Conservation (phyloP, 2,888 invertebrate genomes). For the Sarcophaga variegata region DNA sequence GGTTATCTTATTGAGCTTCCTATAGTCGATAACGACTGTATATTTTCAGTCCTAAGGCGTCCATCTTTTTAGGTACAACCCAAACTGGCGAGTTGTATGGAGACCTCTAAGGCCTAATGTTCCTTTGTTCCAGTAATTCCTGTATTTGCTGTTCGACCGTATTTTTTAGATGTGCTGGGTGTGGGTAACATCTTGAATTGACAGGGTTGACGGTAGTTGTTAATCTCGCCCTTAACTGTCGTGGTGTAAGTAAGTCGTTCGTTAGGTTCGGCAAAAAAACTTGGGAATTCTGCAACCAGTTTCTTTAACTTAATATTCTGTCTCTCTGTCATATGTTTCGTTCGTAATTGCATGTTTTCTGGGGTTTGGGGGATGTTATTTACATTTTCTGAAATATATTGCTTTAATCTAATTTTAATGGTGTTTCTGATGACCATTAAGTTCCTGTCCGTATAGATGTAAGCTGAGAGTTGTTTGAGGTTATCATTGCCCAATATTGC, state of each 20-base stretch:
- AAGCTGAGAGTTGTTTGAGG: too few species aligned
- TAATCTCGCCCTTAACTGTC: conserved; percentile 22
- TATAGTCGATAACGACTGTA: conserved; percentile 28
- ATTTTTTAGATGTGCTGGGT: conserved; percentile 8
- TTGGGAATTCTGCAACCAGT: not conserved
- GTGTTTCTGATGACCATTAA: conserved; percentile 1
- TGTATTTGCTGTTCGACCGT: conserved; percentile 44
- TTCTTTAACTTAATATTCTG: not conserved
- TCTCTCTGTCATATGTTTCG: conserved; percentile 20
- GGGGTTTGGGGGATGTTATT: conserved; percentile 16
- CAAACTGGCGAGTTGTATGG: not conserved
- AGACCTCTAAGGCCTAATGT: conserved; percentile 48
- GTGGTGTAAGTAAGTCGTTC: conserved; percentile 30
- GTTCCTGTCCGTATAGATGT: too few species aligned
- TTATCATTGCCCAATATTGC: too few species aligned
- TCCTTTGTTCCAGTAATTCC: conserved; percentile 39
- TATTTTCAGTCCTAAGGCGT: conserved; percentile 32
- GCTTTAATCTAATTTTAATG: conserved; percentile 21
- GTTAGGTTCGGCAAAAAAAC: not conserved
- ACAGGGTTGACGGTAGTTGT: conserved; percentile 21
- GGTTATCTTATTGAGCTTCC: conserved; percentile 33
- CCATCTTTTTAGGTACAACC: conserved; percentile 52
- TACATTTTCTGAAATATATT: conserved; percentile 16
- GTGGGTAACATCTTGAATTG: conserved; percentile 31
- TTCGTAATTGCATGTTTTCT: not conserved